Evolutionary conservation across 2,888 invertebrate genomes (phyloP), one percentile per base, ranked within the genome.

Genomic region (Philaethria dido): DNA sequence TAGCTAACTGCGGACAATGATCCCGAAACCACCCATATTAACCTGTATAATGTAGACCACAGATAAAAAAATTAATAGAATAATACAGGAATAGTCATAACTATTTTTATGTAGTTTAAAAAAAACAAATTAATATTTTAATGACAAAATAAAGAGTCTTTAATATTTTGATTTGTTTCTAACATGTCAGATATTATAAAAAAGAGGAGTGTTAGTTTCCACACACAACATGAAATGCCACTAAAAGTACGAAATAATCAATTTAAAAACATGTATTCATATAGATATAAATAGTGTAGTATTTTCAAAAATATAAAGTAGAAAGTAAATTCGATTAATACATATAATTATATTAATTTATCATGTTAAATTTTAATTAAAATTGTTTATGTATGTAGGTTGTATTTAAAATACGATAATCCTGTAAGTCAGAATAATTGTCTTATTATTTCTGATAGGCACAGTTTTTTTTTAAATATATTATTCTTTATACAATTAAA

Each of bases 301-400:
- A n/a, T n/a, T n/a, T n/a, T n/a, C n/a, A n/a, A 13, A 48, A 48
- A 22, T 5, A 3, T 5, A 20, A 22, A 22, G 14, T 48, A 14
- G 48, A 22, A 48, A 48, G 48, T 48, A 22, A 48, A 48, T 48
- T 48, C 5, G 2, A 48, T 48, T 14, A 48, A 14, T 39, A 48
- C n/a, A 20, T 14, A 22, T 22, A 6, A 0, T 14, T 2, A 22
- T 14, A 48, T 0, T 6, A 47, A 20, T 22, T 47, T 47, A 48
- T 22, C 22, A 22, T 48, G 22, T 48, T 14, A 48, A 48, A 50
- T 50, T 25, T 13, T 8, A 50, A 25, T 25, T 25, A 13, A 39
- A 39, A 39, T 39, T 11, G 48, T 25, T 25, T 50, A 25, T 5
- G 22, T 25, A 50, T 50, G 14, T 25, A 50, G 25, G 25, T 50